These are phyloP conservation scores for Garrulus glandarius DNA, from an alignment of 2,797 vertebrate genomes.

Conservation along the genomic window DNA sequence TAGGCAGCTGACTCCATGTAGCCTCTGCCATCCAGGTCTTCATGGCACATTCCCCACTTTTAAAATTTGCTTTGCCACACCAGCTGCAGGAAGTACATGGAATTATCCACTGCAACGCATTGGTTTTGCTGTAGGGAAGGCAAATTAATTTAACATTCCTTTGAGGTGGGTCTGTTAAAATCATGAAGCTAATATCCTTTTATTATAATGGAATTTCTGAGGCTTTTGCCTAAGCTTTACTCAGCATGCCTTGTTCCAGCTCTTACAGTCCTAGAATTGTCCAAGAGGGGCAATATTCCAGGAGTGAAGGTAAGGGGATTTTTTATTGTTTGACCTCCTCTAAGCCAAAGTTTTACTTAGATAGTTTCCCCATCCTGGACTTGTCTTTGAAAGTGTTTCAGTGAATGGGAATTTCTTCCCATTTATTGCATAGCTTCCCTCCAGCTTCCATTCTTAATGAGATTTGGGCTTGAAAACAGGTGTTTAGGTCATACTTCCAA, in stretches of 20 bases:
- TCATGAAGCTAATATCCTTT: not conserved
- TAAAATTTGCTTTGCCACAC: not conserved
- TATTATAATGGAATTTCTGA: not conserved
- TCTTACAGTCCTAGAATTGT: not conserved
- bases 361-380: not conserved
- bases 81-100: not conserved
- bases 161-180: not conserved
- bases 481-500: slow-evolving; percentile 20
- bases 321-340: not conserved
- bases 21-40: not conserved
- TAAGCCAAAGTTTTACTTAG: not conserved
- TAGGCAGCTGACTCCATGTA: not conserved
- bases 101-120: not conserved
- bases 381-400: not conserved
- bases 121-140: not conserved
- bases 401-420: not conserved
- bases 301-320: not conserved
- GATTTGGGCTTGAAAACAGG: slow-evolving; percentile 42
- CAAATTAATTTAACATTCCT: not conserved
- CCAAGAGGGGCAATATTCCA: not conserved
- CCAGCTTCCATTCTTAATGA: slow-evolving; percentile 25
- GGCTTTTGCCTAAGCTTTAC: not conserved
- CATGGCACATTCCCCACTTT: not conserved
- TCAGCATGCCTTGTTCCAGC: not conserved
- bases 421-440: not conserved